These are phyloP conservation scores for Temnopleurus reevesii DNA, from an alignment of 53 echinoderm and acorn worm genomes.

Conservation along the genomic window DNA sequence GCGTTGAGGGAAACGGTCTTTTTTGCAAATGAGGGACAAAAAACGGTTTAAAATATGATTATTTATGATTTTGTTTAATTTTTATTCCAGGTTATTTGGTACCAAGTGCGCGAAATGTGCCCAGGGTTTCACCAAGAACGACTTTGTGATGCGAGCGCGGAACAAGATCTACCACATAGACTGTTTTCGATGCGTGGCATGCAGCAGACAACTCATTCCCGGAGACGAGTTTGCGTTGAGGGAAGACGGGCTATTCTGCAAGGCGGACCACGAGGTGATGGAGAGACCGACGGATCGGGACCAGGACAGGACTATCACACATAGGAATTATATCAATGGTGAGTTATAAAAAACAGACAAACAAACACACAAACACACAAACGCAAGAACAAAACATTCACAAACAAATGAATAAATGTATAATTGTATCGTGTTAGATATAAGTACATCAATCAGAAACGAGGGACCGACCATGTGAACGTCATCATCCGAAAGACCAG, in stretches of 20 bases:
- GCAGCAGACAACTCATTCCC: slow-evolving; percentile 95
- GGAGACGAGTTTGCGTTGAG: slow-evolving; percentile 99
- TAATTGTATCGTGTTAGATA: no score
- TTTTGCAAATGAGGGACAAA: no score
- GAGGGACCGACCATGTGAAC: no score
- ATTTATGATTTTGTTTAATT: neutral
- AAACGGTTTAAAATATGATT: no score
- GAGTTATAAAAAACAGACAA: no score
- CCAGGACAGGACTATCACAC: slow-evolving; percentile 67
- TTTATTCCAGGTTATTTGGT: slow-evolving; percentile 84
- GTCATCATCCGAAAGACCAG: no score
- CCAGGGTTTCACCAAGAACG: slow-evolving; percentile 98
- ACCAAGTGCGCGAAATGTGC: slow-evolving; percentile 99
- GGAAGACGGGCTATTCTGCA: slow-evolving; percentile 97
- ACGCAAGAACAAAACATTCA: no score
- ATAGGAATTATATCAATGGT: slow-evolving; percentile 87
- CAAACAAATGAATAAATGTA: no score
- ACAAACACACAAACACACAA: no score
- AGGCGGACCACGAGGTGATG: slow-evolving; percentile 95
- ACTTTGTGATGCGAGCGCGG: slow-evolving; percentile 98
- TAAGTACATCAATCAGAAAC: no score
- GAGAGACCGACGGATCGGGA: slow-evolving; percentile 68
- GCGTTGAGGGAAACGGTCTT: slow-evolving; percentile 91
- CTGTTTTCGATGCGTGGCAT: slow-evolving; percentile 99
- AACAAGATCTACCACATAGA: slow-evolving; percentile 98